Base-by-base conservation (phyloP, 2,113 vertebrate species). In the Callionymus lyra region DNA sequence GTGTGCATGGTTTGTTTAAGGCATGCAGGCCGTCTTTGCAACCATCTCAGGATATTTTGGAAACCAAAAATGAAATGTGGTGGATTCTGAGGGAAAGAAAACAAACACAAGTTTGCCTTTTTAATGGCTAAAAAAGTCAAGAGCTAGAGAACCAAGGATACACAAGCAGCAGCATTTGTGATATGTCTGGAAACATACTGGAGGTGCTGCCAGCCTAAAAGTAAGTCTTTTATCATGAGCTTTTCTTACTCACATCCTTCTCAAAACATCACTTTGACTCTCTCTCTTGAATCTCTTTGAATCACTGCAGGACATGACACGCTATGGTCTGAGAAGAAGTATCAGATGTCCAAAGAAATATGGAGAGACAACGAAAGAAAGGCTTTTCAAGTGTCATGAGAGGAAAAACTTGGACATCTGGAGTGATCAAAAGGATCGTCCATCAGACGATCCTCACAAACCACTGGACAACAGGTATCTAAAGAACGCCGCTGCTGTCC, bases 321-420 rank as follows among this genome's bases (percentile, higher is more conserved):
- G 68, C 4, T 77, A 74, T 70, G 62, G 53, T 13, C 69, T 77
- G 9, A 56, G 77, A 38, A 54, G 40, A 14, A 67, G 57, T 31
- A 75, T 80, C 53, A 44, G 68, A 38, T 73, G 72, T 45, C 77
- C 77, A 14, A 73, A 66, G 53, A 78, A 77, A 65, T 82, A 80
- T 46, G 77, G 72, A 1, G 65, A 75, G 18, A 53, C 39, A 1
- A 66, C 59, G 44, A 80, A 72, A 49, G 54, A 71, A 50, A 66
- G 75, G 47, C 44, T 39, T 12, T 49, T 33, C 47, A 52, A 60
- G 55, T 5, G 54, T 41, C 37, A 47, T 14, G 41, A 41, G 11
- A 19, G 11, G 38, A 47, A n/a, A 4, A 34, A 51, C 35, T 42
- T 59, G 42, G 59, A 62, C 14, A 9, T 33, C n/a, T 14, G 43